Base-by-base conservation (phyloP, 2,113 vertebrate genomes). In the Misgurnus anguillicaudatus region DNA sequence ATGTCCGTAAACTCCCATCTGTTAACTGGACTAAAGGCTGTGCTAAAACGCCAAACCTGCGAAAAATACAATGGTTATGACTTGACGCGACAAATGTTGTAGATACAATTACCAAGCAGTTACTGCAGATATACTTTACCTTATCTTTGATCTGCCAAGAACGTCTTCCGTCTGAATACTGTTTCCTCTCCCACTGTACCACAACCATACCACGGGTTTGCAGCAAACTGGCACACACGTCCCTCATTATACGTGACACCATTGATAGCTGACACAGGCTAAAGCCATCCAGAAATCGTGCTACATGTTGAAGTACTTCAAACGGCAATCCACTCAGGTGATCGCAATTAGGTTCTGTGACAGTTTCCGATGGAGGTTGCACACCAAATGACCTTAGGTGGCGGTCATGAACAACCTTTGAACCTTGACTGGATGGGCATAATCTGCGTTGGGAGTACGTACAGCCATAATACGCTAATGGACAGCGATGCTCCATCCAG, bases 401-500 rank as follows among this genome's bases (percentile, higher is more conserved):
- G 38, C 94, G 91, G 82, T 98, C 95, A 64, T 98, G 96, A 86
- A 98, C 93, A 75, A 99, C 90, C 88, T 94, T 95, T 82, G 95
- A 94, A 24, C 95, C 96, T 82, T 91, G 92, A 21, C 87, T 88
- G 57, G 95, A 94, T 42, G 97, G 96, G 79, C 96, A 96, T 89
- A 99, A 95, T 89, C 96, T 93, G 80, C 96, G 92, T 79, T 99
- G 98, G 84, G 96, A 98, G 86, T 96, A 98, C 0, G 97, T 96
- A 88, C 98, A 99, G 77, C 98, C 98, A 75, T 99, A 99, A 89
- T 98, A 98, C 0, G 98, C 97, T 78, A 99, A 90, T 1, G 98
- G 98, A 80, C 98, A 99, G 70, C 97, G 94, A 81, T 97, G 96
- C 86, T 99, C 98, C 95, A 99, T 97, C 96, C 98, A 99, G 78